Evolutionary conservation across 2,113 vertebrate species (phyloP), one percentile per base, ranked within the genome.

Genomic region (Aegithalos caudatus): DNA sequence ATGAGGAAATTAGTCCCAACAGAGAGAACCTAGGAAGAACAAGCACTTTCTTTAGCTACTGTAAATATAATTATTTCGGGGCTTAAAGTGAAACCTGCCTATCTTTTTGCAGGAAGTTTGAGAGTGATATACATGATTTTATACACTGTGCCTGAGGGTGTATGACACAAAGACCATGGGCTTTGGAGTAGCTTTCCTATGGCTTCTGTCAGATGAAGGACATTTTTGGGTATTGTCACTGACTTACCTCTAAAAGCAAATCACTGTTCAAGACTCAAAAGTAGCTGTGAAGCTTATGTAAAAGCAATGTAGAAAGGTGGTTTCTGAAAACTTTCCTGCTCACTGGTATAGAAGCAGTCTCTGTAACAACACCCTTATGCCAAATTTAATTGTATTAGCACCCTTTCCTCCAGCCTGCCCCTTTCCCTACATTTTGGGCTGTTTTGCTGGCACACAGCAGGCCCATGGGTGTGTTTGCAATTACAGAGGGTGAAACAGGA

Each of bases 401-500:
- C 65, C 72, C 44, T 78, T 84, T 62, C 44, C 70, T 81, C 64
- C 47, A 66, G 56, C 12, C 14, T 65, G 86, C 90, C 96, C 95
- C 90, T 96, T 95, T 95, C 93, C 95, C 95, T 96, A 88, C 80
- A 97, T 97, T 93, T 87, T 84, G 81, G 86, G 83, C 92, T 95
- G 88, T 94, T 97, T 96, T 94, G 96, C 94, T 98, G 97, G 98
- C 97, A 96, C 96, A 92, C 94, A 92, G 96, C 97, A 92, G 73
- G 97, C 84, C 97, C 91, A 95, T 97, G 98, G 98, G 98, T 94
- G 98, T 98, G 98, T 98, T 97, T 97, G 98, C 97, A 98, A 97
- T 98, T 97, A 98, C 94, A 89, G 95, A 95, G 98, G 97, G 98
- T 97, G 98, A 98, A 97, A 99, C 99, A 99, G 99, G 99, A 99